A percentile compares a stretch with the other conserved stretches of the same genome.
Conservation (phyloP, 2,113 vertebrate genomes). For the Brachyhypopomus occidentalis region DNA sequence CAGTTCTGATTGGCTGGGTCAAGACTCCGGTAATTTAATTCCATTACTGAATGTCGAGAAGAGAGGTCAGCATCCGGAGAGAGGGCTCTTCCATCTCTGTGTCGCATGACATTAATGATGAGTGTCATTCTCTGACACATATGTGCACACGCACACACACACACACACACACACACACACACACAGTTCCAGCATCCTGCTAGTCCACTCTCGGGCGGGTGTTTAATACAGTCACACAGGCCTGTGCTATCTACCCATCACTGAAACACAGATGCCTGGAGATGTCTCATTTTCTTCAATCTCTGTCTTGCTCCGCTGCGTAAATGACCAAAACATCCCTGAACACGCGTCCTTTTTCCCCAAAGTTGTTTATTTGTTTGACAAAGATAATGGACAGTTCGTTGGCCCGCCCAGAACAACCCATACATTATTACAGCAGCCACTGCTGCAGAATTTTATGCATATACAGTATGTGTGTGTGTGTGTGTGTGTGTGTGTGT, state of each 20-base stretch:
- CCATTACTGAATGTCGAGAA: constrained; percentile 38
- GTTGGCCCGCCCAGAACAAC: not conserved
- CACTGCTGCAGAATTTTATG: not conserved
- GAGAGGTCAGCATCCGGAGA: constrained; percentile 8
- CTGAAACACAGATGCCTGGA: constrained; percentile 11
- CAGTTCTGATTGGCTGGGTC: constrained; percentile 10
- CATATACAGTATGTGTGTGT: too few species aligned
- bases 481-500: too few species aligned
- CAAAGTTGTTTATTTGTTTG: not conserved
- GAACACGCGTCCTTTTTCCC: too few species aligned
- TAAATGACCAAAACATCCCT: not conserved
- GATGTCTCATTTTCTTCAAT: not conserved
- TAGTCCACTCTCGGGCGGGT: constrained; percentile 1
- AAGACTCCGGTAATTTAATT: constrained; percentile 40
- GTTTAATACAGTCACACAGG: constrained; percentile 17
- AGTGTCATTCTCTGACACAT: not conserved
- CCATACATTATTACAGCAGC: not conserved
- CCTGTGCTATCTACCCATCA: not conserved
- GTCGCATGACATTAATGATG: constrained; percentile 34
- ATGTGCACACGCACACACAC: constrained; percentile 16
- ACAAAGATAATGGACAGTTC: not conserved
- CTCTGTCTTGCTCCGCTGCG: not conserved
- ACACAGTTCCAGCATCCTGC: not conserved
- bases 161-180: constrained; percentile 19
- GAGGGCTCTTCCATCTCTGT: constrained; percentile 31